Evolutionary conservation across 2,113 vertebrate species (phyloP), one percentile per base, ranked within the genome.

Genomic region (Perccottus glenii): DNA sequence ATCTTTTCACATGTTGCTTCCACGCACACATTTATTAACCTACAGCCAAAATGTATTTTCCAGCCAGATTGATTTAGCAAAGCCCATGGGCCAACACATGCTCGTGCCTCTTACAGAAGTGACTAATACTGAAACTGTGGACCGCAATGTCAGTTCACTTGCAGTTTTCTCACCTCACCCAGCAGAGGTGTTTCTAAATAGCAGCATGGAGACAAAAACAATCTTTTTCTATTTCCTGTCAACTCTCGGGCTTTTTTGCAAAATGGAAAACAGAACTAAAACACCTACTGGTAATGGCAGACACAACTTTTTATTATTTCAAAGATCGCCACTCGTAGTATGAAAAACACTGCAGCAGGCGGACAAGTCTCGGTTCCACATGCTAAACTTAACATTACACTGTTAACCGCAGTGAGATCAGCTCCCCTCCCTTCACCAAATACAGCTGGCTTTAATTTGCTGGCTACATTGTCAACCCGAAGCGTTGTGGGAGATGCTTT

Each of bases 181-280:
- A 38, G 73, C 59, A 58, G 82, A 77, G 70, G 69, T 61, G 82
- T 84, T 84, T 80, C 15, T 71, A 65, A 71, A 53, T 3, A 32
- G 45, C 60, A 55, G 49, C 68, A 33, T 53, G 64, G 67, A 82
- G 75, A 66, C 56, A 53, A 53, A 38, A 55, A 55, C 5, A 35
- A 27, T 27, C 19, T 27, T 27, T 27, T 27, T 27, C 15, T 0
- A 0, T 70, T 82, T 73, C 63, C 67, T 66, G 59, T 78, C 36
- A 80, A 38, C 63, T 50, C 44, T 36, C 61, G 70, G 56, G 62
- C 36, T 40, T n/a, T 40, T 11, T 15, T 75, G 46, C 53, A 45
- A 68, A 64, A 47, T 15, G 45, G 66, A 73, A 85, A 78, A 35
- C 57, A 61, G 2, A 9, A 44, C 38, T 69, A 43, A 70, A 6